Evolutionary conservation across 2,888 invertebrate species (phyloP), one percentile per base, ranked within the genome.

Genomic region (Epiblema foenella): DNA sequence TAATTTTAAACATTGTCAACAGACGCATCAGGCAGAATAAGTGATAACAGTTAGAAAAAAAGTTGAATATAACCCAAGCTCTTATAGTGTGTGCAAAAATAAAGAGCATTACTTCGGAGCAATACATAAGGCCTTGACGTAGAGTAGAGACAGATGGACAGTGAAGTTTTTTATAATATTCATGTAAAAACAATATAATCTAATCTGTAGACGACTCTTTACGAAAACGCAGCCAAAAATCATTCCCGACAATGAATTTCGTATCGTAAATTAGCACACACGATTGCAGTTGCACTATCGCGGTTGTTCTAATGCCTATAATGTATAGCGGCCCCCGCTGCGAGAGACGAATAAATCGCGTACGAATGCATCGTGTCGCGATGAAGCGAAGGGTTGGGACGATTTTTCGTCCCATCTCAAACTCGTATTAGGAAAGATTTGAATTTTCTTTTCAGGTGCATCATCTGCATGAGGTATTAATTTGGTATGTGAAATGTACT

Each of bases 311-410:
- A 79, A 81, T 77, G 79, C 79, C 76, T 66, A 75, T 81, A 79
- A 81, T 76, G 75, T 77, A 81, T 77, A 72, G 73, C 73, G 79
- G 77, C 77, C 75, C 89, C 88, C 82, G 87, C 86, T 83, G 89
- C 70, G 88, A 80, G 83, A 88, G 88, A 90, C 88, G 79, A 83
- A 89, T 90, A 90, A 90, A 91, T 90, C 85, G 85, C 85, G 81
- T 79, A 76, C 81, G 79, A 79, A 81, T 77, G 77, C 79, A 77
- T 74, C 76, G 76, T 69, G 72, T 51, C 56, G 66, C 64, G 59
- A 64, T 54, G n/a, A 52, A 17, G 29, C 57, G 37, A 58, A 52
- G 69, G 20, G 64, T 39, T 54, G 64, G 64, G 51, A 37, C 2
- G 15, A 51, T n/a, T 42, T n/a, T 20, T 17, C 46, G 5, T 29